A percentile compares a stretch with the other conserved stretches of the same genome.
phyloP scores from a whole-genome alignment of 2,113 vertebrate genomes.

The Montifringilla adamsi region DNA sequence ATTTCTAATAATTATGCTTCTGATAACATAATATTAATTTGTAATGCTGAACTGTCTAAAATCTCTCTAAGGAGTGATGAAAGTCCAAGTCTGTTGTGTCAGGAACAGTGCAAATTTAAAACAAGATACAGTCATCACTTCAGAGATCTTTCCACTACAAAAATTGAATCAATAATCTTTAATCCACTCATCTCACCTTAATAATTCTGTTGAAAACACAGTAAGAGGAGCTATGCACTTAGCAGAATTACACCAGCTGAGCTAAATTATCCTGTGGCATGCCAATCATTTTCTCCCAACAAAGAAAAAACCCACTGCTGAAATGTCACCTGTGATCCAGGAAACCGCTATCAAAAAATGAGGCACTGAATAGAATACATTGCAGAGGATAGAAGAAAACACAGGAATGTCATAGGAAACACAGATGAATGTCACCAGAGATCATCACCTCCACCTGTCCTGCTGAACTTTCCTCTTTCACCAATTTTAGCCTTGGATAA shows the following conservation, averaged over 20 bases:
- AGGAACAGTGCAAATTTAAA: not conserved
- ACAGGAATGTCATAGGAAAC: not conserved
- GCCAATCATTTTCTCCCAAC: not conserved
- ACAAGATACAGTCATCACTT: not conserved
- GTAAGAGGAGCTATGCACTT: not conserved
- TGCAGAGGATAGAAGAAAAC: not conserved
- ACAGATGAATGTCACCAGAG: not conserved
- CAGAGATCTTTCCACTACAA: not conserved
- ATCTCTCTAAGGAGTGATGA: not conserved
- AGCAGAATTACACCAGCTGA: not conserved
- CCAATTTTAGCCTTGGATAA: not conserved
- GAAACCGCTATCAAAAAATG: not conserved
- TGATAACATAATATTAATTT: not conserved
- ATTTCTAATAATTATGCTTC: not conserved
- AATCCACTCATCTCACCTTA: not conserved
- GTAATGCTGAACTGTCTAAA: not conserved
- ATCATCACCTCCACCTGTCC: constrained; percentile 28
- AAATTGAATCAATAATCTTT: not conserved
- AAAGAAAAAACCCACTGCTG: not conserved
- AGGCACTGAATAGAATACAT: not conserved
- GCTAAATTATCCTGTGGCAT: not conserved
- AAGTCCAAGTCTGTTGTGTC: not conserved
- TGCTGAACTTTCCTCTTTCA: constrained; percentile 15
- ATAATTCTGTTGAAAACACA: not conserved
- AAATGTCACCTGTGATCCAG: not conserved